Percentiles rank a stretch among this genome's conserved stretches.
Conservation (phyloP, 2,888 invertebrate genomes). For the Ganaspis brasiliensis region DNA sequence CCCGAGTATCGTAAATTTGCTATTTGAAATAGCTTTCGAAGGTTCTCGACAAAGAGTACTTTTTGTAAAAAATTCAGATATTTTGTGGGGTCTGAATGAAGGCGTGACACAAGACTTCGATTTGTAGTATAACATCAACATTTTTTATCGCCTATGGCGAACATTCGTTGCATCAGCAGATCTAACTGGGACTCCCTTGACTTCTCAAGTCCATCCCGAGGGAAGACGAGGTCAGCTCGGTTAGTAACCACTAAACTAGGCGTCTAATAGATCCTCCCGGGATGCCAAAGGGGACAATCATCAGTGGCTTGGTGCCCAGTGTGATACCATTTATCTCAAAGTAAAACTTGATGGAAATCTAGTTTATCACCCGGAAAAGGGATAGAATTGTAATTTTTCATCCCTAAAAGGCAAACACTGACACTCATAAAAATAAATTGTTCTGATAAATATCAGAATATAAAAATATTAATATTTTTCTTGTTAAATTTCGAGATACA, state of each 20-base stretch:
- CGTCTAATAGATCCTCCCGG: conserved; percentile 66
- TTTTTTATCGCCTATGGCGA: conserved; percentile 30
- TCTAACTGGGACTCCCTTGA: conserved; percentile 18
- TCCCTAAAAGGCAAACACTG: too few species aligned
- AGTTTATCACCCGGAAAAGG: too few species aligned
- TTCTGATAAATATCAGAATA: too few species aligned
- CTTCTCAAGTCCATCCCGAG: conserved; percentile 7
- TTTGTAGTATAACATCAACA: conserved; percentile 24
- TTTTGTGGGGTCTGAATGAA: neutral
- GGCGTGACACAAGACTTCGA: conserved; percentile 2
- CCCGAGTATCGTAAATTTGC: too few species aligned
- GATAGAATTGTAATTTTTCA: neutral
- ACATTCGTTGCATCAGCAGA: conserved; percentile 31
- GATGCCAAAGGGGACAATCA: conserved; percentile 65
- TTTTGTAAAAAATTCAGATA: neutral
- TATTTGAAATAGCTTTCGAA: too few species aligned
- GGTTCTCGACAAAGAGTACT: too few species aligned
- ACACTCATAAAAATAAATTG: too few species aligned
- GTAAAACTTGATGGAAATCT: neutral
- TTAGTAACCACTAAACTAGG: conserved; percentile 70
- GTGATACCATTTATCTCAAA: neutral
- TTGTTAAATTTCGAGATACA: too few species aligned
- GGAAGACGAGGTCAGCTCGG: conserved; percentile 48
- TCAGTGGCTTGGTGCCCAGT: conserved; percentile 52
- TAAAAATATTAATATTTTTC: too few species aligned